Evolutionary conservation across 2,797 vertebrate genomes (phyloP).

Genomic region (Aphelocoma californica): DNA sequence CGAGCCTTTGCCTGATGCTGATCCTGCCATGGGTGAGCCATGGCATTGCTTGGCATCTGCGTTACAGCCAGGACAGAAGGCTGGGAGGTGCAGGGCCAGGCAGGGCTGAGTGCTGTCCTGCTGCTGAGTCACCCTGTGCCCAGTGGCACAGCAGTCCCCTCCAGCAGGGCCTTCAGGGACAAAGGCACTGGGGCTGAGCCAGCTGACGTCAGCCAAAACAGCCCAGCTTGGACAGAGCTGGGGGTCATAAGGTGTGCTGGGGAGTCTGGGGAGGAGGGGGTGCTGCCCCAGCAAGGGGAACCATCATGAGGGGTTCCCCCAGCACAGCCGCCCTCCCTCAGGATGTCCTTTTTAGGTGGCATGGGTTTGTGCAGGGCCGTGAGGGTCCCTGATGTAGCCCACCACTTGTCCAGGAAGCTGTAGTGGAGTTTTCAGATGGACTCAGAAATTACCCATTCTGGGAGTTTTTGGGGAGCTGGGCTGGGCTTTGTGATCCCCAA

Average conservation of each 20-base stretch:
- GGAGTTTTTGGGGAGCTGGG: background rate
- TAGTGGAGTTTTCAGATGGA: background rate
- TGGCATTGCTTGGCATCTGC: background rate
- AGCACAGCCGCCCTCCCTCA: background rate
- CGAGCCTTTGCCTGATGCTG: rapidly evolving
- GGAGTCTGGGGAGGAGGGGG: background rate
- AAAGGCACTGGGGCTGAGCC: background rate
- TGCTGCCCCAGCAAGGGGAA: background rate
- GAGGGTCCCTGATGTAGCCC: background rate
- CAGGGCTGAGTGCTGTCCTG: background rate
- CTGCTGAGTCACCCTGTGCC: background rate
- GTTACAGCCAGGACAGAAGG: background rate
- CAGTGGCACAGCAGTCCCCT: background rate
- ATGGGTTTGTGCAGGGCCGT: background rate
- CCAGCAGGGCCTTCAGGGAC: background rate
- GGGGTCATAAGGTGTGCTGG: background rate
- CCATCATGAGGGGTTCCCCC: rapidly evolving
- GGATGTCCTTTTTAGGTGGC: background rate
- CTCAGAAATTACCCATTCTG: background rate
- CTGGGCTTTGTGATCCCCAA: background rate
- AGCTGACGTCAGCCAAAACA: background rate
- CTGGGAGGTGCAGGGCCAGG: background rate
- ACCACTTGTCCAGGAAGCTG: rapidly evolving
- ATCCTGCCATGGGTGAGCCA: background rate
- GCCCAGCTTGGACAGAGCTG: background rate